Evolutionary conservation across 2,797 vertebrate genomes (phyloP).

Genomic region (Cossypha heuglini): DNA sequence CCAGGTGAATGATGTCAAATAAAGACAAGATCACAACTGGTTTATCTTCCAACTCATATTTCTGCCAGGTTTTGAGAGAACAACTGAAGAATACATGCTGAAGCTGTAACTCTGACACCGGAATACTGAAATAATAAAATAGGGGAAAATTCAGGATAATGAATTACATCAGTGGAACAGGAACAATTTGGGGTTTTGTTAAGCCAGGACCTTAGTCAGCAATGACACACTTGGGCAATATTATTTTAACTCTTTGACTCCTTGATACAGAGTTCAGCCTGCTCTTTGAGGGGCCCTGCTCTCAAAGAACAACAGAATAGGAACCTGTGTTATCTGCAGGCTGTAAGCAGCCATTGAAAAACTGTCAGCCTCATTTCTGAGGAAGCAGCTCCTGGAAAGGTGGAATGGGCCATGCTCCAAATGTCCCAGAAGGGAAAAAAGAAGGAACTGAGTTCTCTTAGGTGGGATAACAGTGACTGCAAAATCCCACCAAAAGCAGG

Average conservation of each 20-base stretch:
- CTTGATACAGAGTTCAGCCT: not conserved
- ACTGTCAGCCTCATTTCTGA: not conserved
- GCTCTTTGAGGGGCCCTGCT: not conserved
- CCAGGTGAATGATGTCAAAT: not conserved
- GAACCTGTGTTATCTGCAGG: not conserved
- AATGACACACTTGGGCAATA: not conserved
- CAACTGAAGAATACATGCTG: not conserved
- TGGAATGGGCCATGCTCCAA: not conserved
- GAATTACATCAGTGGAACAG: slow-evolving; percentile 30
- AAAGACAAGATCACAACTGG: not conserved
- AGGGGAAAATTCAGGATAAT: not conserved
- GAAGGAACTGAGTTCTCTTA: not conserved
- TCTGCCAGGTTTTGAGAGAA: not conserved
- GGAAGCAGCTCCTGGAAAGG: not conserved
- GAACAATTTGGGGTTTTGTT: slow-evolving; percentile 28
- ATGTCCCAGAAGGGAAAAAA: not conserved
- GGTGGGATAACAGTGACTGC: not conserved
- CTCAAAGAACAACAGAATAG: not conserved
- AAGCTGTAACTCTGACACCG: not conserved
- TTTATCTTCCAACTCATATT: not conserved
- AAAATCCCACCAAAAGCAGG: not conserved
- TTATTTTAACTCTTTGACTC: slow-evolving; percentile 56
- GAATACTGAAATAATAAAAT: not conserved
- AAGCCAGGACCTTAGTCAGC: slow-evolving; percentile 17
- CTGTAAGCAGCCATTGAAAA: not conserved